Percentiles rank a stretch among this genome's conserved stretches.
Conservation (phyloP, 53 echinoderm and acorn worm species). For the Echinometra lucunter region DNA sequence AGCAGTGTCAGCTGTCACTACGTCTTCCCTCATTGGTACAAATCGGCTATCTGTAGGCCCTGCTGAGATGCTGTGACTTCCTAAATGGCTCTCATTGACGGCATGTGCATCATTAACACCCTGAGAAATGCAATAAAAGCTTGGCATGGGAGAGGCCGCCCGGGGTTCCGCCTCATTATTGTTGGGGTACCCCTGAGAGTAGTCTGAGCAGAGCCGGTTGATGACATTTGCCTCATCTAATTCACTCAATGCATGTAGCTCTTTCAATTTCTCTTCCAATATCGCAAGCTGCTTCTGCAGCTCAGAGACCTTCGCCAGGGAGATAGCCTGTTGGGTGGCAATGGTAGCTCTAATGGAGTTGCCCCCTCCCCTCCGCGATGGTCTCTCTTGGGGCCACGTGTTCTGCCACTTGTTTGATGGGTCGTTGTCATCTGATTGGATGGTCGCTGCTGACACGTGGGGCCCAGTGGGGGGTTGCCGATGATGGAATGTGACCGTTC, state of each 20-base stretch:
- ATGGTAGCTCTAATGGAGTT: slow-evolving; percentile 50
- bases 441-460: slow-evolving; percentile 25
- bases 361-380: slow-evolving; percentile 62
- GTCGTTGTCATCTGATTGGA: slow-evolving; percentile 56
- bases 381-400: slow-evolving; percentile 66
- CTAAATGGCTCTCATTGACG: slow-evolving; percentile 46
- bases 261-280: slow-evolving; percentile 67
- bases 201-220: slow-evolving; percentile 3
- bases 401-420: slow-evolving; percentile 70
- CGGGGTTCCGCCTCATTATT: slow-evolving; percentile 60
- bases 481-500: slow-evolving; percentile 14
- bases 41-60: neutral
- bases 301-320: slow-evolving; percentile 65
- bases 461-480: slow-evolving; percentile 38
- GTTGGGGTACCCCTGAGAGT: slow-evolving; percentile 33
- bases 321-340: slow-evolving; percentile 64
- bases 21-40: slow-evolving; percentile 25
- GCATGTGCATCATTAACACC: slow-evolving; percentile 59
- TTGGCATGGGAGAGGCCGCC: slow-evolving; percentile 56
- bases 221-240: slow-evolving; percentile 51
- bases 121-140: slow-evolving; percentile 74
- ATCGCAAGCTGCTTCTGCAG: slow-evolving; percentile 64
- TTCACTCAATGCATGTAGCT: slow-evolving; percentile 63
- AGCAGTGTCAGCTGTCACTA: slow-evolving; percentile 19
- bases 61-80: slow-evolving; percentile 22